Conservation (phyloP, 2,797 vertebrate species). For the Lateolabrax maculatus region DNA sequence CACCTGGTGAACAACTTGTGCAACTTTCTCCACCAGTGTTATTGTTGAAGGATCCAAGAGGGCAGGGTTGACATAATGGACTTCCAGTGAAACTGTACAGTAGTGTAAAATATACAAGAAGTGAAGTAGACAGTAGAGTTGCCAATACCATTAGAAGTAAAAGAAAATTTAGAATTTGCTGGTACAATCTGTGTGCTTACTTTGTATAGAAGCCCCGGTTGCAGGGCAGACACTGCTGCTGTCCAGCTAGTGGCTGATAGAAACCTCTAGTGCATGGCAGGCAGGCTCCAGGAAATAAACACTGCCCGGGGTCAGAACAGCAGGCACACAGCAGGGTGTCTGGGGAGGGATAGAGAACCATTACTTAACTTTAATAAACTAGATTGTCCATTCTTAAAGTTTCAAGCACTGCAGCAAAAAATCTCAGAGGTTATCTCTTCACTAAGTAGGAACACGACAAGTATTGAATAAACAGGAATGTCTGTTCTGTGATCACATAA, state of each 20-base stretch:
- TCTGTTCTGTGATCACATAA: not conserved
- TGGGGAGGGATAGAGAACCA: slow-evolving; percentile 44
- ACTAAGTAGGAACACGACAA: not conserved
- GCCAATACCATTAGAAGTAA: not conserved
- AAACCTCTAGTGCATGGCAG: slow-evolving; percentile 84
- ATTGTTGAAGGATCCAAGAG: slow-evolving; percentile 84
- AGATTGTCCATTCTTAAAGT: not conserved
- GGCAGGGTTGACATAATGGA: slow-evolving; percentile 85
- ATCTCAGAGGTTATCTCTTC: not conserved
- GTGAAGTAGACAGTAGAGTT: not conserved
- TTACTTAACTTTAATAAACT: not conserved
- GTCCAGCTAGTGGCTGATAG: slow-evolving; percentile 86
- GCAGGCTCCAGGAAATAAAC: slow-evolving; percentile 83
- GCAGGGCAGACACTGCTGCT: slow-evolving; percentile 87
- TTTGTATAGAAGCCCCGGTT: slow-evolving; percentile 85
- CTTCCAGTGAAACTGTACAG: slow-evolving; percentile 84
- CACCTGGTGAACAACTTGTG: slow-evolving; percentile 86
- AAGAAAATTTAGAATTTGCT: not conserved
- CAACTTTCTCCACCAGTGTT: slow-evolving; percentile 83
- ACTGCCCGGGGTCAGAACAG: slow-evolving; percentile 81
- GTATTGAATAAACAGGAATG: not conserved
- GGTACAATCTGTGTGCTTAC: slow-evolving; percentile 71
- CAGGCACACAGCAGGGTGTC: slow-evolving; percentile 87
- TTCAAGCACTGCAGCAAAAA: not conserved
- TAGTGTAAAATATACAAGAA: slow-evolving; percentile 9